Percentiles rank a stretch among this genome's conserved stretches.
Conservation (phyloP, 2,888 invertebrate species). For the Mythimna lalbum region DNA sequence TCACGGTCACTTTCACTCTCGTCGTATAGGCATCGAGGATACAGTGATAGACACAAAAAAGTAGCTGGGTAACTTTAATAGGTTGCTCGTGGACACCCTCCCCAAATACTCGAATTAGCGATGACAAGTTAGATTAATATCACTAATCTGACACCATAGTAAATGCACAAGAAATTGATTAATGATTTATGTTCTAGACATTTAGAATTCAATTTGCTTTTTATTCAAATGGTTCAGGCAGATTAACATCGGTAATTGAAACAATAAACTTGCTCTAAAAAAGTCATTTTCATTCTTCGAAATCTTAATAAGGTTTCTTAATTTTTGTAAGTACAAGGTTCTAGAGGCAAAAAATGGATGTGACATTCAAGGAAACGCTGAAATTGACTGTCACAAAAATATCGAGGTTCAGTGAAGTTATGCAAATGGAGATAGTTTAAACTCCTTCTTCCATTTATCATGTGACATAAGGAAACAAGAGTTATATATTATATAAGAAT, state of each 20-base stretch:
- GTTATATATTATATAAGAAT: background rate
- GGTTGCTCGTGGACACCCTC: too few relatives aligned
- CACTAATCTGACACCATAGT: background rate
- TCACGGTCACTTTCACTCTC: too few relatives aligned
- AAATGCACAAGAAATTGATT: constrained; percentile 18
- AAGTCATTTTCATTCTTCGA: constrained; percentile 15
- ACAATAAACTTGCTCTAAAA: constrained; percentile 17
- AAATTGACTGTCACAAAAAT: constrained; percentile 50
- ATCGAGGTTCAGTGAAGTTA: constrained; percentile 18
- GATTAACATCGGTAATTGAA: constrained; percentile 11
- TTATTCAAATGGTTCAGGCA: background rate
- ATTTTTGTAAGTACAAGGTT: background rate
- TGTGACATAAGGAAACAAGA: constrained; percentile 1
- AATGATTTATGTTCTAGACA: constrained; percentile 7
- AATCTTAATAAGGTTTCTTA: constrained; percentile 17
- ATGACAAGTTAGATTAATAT: constrained; percentile 5
- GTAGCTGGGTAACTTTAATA: too few relatives aligned
- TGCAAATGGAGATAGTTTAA: constrained; percentile 15
- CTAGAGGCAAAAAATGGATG: constrained; percentile 19
- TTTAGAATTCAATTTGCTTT: constrained; percentile 24
- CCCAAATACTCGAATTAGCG: background rate
- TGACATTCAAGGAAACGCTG: constrained; percentile 31
- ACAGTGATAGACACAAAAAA: too few relatives aligned
- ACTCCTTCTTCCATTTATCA: constrained; percentile 25
- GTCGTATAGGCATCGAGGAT: too few relatives aligned